Evolutionary conservation across 2,113 vertebrate species (phyloP).

Genomic region (Manacus vitellinus): DNA sequence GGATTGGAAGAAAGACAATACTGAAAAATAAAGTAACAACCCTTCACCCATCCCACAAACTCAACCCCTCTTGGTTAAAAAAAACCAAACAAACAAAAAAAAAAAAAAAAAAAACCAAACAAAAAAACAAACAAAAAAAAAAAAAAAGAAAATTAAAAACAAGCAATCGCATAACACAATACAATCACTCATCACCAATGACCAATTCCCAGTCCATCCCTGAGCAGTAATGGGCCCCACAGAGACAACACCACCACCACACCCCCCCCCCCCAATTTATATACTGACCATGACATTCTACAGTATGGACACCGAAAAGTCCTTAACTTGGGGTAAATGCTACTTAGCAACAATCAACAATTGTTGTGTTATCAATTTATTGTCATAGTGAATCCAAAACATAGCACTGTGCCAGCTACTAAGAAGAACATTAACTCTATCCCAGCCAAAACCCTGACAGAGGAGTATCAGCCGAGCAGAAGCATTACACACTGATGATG

Average conservation of each 20-base stretch:
- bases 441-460: neutral
- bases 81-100: neutral
- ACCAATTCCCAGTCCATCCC: neutral
- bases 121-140: neutral
- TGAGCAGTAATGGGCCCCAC: neutral
- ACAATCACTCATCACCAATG: neutral
- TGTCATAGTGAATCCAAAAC: neutral
- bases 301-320: neutral
- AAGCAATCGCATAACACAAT: neutral
- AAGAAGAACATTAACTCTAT: neutral
- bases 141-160: neutral
- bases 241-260: neutral
- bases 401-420: neutral
- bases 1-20: neutral
- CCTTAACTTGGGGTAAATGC: neutral
- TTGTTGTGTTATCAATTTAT: neutral
- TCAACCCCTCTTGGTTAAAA: neutral
- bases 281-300: neutral
- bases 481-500: neutral
- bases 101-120: neutral
- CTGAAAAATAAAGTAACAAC: neutral
- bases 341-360: neutral
- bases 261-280: neutral
- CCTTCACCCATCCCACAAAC: neutral
- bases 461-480: neutral